These are phyloP conservation scores for Conomelus anceps DNA, from an alignment of 2,888 invertebrate species.

Conservation along the genomic window DNA sequence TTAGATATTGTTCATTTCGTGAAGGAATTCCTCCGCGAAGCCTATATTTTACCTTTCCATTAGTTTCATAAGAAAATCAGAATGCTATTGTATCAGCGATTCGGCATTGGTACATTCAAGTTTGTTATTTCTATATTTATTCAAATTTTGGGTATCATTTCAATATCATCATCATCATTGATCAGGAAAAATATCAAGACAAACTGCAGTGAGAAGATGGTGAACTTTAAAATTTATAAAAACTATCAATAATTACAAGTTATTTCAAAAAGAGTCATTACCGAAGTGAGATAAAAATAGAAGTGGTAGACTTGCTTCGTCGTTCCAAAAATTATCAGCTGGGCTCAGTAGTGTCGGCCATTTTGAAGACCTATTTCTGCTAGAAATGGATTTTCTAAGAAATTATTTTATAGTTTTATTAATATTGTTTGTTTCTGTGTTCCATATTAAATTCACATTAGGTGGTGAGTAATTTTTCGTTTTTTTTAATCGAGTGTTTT, in stretches of 20 bases:
- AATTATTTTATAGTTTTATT: conserved; percentile 13
- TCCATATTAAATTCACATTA: conserved; percentile 5
- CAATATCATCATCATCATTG: too few relatives aligned
- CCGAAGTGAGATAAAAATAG: background rate
- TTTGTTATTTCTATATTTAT: too few relatives aligned
- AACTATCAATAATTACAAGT: background rate
- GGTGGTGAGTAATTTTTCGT: background rate
- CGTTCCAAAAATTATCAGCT: conserved; percentile 12
- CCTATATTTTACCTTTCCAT: too few relatives aligned
- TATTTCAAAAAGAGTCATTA: background rate
- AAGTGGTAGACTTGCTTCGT: conserved; percentile 1
- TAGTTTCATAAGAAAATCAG: too few relatives aligned
- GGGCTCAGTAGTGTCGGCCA: conserved; percentile 17
- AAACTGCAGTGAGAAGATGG: too few relatives aligned
- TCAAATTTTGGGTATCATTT: too few relatives aligned
- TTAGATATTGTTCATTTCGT: too few relatives aligned
- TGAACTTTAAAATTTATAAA: background rate
- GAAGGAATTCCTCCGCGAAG: too few relatives aligned
- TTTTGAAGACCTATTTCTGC: conserved; percentile 22
- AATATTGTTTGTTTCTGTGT: conserved; percentile 8
- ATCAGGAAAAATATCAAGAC: too few relatives aligned
- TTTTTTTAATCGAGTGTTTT: background rate
- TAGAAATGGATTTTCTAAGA: conserved; percentile 23
- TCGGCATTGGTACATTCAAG: too few relatives aligned
- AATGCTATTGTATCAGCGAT: too few relatives aligned